Conservation (phyloP, 2,113 vertebrate genomes). For the Leptocoma aspasia region DNA sequence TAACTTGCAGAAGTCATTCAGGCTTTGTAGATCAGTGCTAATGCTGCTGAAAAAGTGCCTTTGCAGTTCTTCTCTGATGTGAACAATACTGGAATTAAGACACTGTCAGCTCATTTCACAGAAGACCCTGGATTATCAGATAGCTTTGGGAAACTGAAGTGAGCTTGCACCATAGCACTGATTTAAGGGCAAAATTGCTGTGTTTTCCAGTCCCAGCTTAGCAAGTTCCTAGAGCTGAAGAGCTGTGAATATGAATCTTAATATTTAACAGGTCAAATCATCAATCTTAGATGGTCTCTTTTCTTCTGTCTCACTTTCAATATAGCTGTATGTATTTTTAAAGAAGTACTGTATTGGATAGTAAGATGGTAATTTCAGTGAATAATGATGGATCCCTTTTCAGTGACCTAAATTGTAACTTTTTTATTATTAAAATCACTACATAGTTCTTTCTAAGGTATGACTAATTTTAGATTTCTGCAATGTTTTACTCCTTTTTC, state of each 20-base stretch:
- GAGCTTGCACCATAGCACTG: not conserved
- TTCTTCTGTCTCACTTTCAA: constrained; percentile 38
- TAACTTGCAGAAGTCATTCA: not conserved
- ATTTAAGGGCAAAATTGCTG: not conserved
- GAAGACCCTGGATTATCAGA: not conserved
- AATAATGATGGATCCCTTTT: constrained; percentile 64
- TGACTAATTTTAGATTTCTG: constrained; percentile 65
- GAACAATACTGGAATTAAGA: not conserved
- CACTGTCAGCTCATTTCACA: not conserved
- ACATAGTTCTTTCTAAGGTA: constrained; percentile 49
- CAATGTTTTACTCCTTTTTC: constrained; percentile 39
- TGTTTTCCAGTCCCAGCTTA: not conserved
- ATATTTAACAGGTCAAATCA: constrained; percentile 68
- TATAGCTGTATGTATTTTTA: constrained; percentile 69
- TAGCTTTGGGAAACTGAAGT: not conserved
- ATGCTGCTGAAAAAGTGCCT: not conserved
- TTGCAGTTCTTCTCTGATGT: not conserved
- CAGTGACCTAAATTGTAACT: constrained; percentile 51
- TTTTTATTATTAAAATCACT: constrained; percentile 62
- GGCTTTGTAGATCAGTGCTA: not conserved
- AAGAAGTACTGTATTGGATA: constrained; percentile 66
- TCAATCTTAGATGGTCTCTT: constrained; percentile 51
- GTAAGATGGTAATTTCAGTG: constrained; percentile 66
- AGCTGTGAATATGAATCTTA: constrained; percentile 71
- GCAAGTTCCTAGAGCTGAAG: not conserved